Evolutionary conservation across 2,113 vertebrate species (phyloP).

Genomic region (Passer montanus): DNA sequence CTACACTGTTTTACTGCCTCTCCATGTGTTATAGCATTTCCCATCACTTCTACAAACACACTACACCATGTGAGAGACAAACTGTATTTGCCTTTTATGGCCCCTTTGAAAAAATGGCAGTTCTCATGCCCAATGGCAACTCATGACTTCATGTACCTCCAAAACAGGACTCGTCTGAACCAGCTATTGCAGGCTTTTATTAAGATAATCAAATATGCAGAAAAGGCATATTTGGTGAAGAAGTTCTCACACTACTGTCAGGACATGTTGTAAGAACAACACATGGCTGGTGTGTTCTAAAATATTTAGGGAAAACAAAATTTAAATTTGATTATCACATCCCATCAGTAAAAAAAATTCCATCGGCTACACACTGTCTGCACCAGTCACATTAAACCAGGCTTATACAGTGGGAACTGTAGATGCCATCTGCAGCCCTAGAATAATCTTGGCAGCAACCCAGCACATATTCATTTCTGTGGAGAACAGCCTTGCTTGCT

Average conservation of each 20-base stretch:
- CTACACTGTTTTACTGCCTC: not conserved
- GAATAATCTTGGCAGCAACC: constrained; percentile 49
- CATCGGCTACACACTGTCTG: not conserved
- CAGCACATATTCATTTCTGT: constrained; percentile 28
- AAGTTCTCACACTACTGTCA: not conserved
- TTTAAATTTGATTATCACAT: not conserved
- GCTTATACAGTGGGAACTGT: not conserved
- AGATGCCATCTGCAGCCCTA: constrained; percentile 48
- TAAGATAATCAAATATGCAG: not conserved
- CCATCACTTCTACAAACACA: not conserved
- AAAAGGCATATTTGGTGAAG: not conserved
- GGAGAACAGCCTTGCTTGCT: not conserved
- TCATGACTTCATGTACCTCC: not conserved
- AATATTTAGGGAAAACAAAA: constrained; percentile 14
- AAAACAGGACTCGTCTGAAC: not conserved
- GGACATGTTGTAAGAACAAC: not conserved
- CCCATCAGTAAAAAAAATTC: not conserved
- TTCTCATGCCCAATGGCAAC: not conserved
- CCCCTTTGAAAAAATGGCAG: not conserved
- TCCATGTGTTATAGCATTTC: constrained; percentile 23
- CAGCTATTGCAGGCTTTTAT: not conserved
- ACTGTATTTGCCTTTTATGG: not conserved
- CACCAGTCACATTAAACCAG: not conserved
- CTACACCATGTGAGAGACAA: not conserved
- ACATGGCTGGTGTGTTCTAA: not conserved